phyloP scores from a whole-genome alignment of 2,113 vertebrate genomes.

The Dasyprocta punctata region DNA sequence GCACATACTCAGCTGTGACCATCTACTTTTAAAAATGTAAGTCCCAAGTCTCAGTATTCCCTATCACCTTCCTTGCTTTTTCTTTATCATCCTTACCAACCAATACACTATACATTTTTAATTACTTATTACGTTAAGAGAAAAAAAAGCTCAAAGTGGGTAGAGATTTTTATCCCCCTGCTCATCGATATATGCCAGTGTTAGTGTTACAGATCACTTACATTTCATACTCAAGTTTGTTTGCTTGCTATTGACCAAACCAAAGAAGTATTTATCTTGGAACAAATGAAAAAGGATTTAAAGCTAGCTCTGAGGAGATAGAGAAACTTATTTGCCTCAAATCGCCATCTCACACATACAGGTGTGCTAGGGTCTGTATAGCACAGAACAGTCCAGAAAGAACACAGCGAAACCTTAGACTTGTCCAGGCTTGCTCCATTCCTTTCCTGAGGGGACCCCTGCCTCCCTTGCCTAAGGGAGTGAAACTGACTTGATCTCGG shows the following conservation, averaged over 20 bases:
- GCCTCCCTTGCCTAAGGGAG: not conserved
- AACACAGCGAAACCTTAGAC: not conserved
- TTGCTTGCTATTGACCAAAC: not conserved
- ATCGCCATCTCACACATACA: not conserved
- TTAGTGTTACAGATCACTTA: not conserved
- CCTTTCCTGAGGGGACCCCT: not conserved
- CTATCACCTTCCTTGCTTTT: constrained; percentile 13
- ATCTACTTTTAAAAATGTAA: not conserved
- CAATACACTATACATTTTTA: not conserved
- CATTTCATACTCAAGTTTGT: not conserved
- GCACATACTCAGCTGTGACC: not conserved
- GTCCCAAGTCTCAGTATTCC: not conserved
- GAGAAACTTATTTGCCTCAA: not conserved
- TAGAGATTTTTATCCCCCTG: not conserved
- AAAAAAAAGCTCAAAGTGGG: not conserved
- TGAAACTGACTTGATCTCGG: not conserved
- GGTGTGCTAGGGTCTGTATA: not conserved
- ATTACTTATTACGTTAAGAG: not conserved
- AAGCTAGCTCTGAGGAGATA: not conserved
- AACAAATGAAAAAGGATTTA: not conserved
- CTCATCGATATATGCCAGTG: not conserved
- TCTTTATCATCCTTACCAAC: not conserved
- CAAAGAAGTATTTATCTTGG: not conserved
- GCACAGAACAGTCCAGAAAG: not conserved
- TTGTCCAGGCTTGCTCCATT: not conserved